Evolutionary conservation across 2,113 vertebrate species (phyloP), one percentile per base, ranked within the genome.

Genomic region (Sterrhoptilus dennistouni): DNA sequence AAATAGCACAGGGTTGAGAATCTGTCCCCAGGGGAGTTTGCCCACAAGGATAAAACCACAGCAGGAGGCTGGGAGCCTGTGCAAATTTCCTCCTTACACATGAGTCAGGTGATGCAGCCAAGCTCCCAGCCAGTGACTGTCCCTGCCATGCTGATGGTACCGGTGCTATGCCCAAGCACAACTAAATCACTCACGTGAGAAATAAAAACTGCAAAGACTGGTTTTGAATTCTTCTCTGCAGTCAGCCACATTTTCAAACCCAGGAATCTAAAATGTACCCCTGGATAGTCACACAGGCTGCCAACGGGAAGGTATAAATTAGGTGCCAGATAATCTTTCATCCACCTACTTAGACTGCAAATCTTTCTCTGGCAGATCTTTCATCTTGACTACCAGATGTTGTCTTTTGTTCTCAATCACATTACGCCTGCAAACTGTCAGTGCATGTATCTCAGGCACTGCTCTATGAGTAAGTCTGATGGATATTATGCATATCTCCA

Each of bases 121-220:
- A 68, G 45, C 40, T 74, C 54, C 17, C 0, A 0, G 38, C 35
- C 56, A 44, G 31, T 56, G 17, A 68, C 22, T 49, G 20, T 21
- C 72, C 29, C 6, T 25, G 14, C 33, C 6, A 9, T 17, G 57
- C 33, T 2, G 5, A 33, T 8, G n/a, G 78, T 28, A 49, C 31
- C 57, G 79, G 44, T 0, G 11, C 57, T 14, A n/a, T 3, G 31
- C 22, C 21, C 70, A 59, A 84, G 44, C 47, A 83, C 65, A 71
- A 4, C 40, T 56, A 56, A 29, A 2, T 33, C 61, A 75, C 40
- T 49, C 0, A 0, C 25, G 19, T 35, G 38, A 80, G 23, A 27
- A 60, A 59, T 2, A 54, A 89, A 28, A 13, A 17, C 8, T 18
- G 35, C 54, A 38, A 75, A 89, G 15, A 44, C 50, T 33, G 49